Conservation (phyloP, 2,797 vertebrate species). For the Varecia variegata region DNA sequence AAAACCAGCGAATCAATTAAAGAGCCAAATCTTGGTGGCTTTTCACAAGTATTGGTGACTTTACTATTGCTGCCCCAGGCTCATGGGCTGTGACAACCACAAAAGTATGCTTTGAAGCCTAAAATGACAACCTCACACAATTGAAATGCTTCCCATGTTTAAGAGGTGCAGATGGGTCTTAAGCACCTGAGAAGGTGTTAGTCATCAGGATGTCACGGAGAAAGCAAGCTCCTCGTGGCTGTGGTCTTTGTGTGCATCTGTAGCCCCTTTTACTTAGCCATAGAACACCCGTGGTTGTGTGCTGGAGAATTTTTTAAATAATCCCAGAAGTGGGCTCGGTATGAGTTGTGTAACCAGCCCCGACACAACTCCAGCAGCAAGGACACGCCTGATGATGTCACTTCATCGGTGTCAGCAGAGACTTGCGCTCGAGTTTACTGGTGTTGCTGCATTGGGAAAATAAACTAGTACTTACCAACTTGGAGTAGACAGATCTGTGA, state of each 20-base stretch:
- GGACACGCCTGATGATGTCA: background rate
- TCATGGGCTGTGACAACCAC: background rate
- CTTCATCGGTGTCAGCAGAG: background rate
- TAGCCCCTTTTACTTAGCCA: background rate
- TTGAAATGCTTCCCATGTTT: background rate
- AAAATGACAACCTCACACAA: background rate
- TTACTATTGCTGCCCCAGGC: background rate
- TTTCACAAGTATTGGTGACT: background rate
- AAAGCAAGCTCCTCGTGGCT: background rate
- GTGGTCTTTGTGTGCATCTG: too few relatives aligned
- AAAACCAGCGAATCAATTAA: background rate
- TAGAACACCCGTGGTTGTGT: background rate
- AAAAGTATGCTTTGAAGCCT: background rate
- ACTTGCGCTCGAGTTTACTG: background rate
- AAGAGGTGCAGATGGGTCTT: background rate
- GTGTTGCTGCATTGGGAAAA: background rate
- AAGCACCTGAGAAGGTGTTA: background rate
- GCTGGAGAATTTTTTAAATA: background rate
- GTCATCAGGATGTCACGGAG: background rate
- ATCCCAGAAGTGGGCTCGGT: background rate
- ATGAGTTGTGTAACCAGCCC: background rate
- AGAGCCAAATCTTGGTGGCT: background rate
- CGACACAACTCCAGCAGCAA: background rate
- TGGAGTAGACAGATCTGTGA: background rate
- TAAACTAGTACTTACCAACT: background rate